Base-by-base conservation (phyloP, 2,797 vertebrate species). In the Pseudochirops cupreus region DNA sequence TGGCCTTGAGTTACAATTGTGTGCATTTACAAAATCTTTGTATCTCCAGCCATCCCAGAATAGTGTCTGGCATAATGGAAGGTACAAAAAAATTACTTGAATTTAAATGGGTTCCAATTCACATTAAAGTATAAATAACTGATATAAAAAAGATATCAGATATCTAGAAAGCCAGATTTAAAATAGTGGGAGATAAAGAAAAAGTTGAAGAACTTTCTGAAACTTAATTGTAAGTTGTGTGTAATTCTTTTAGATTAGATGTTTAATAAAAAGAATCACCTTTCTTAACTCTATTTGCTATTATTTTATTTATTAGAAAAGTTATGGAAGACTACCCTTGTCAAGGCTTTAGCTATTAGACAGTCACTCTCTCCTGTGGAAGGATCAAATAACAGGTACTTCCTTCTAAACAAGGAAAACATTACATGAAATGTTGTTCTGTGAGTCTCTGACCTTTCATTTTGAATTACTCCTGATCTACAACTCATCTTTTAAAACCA, bases 401-500 rank as follows among this genome's bases (percentile, higher is more conserved):
- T 56, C 52, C 55, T 91, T 93, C 57, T 57, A 96, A 91, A 46
- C 46, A 46, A 82, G 10, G 9, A 91, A 95, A 95, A 91, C n/a
- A 89, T 1, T 24, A 53, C 24, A 59, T 91, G 50, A 94, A 91
- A 95, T 52, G 16, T 67, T 50, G 89, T 91, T 94, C 67, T 90
- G 5, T 93, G 67, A 95, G 26, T 91, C 92, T 96, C 91, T 54
- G 28, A 29, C 67, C 54, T 95, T 94, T 87, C 39, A 39, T 92
- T 94, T 62, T 92, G 95, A 56, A 24, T 52, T 93, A 12, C 14
- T 52, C 54, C 56, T 94, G 92, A 93, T 82, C 56, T 93, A 50
- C 91, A 94, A 89, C 67, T 4, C 26, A 57, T 91, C 26, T 94
- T 92, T 95, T 91, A 52, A 96, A 92, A 54, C 74, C n/a, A 58